Conservation (phyloP, 1,140 invertebrate species). For the Orius insidiosus region DNA sequence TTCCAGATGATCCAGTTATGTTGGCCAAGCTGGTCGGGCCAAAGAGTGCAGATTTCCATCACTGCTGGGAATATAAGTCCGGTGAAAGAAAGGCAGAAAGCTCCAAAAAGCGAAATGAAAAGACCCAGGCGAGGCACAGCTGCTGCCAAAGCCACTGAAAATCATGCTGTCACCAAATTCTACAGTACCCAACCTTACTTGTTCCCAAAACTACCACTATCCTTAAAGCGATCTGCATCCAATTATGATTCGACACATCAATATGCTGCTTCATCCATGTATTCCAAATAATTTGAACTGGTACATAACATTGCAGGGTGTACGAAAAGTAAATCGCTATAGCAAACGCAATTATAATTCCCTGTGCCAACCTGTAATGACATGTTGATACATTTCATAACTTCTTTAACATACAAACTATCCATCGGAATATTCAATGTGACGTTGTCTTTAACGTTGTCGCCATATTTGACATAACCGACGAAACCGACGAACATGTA, state of each 20-base stretch:
- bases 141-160: constrained; percentile 52
- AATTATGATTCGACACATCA: not conserved
- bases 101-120: constrained; percentile 71
- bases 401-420: not conserved
- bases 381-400: no score
- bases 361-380: constrained; percentile 51
- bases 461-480: no score
- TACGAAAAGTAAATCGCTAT: constrained; percentile 80
- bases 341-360: constrained; percentile 68
- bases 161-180: no score
- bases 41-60: constrained; percentile 50
- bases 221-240: not conserved
- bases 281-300: constrained; percentile 76
- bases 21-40: constrained; percentile 30
- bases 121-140: constrained; percentile 58
- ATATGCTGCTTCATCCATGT: constrained; percentile 43
- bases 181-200: not conserved
- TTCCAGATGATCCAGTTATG: constrained; percentile 33
- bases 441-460: constrained; percentile 64
- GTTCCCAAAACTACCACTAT: constrained; percentile 9
- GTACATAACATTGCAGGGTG: constrained; percentile 86
- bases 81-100: constrained; percentile 57
- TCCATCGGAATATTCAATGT: constrained; percentile 51
- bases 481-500: constrained; percentile 65
- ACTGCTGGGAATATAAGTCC: constrained; percentile 69